Evolutionary conservation across 2,888 invertebrate species (phyloP), one percentile per base, ranked within the genome.

Genomic region (Nomada goodeniana): DNA sequence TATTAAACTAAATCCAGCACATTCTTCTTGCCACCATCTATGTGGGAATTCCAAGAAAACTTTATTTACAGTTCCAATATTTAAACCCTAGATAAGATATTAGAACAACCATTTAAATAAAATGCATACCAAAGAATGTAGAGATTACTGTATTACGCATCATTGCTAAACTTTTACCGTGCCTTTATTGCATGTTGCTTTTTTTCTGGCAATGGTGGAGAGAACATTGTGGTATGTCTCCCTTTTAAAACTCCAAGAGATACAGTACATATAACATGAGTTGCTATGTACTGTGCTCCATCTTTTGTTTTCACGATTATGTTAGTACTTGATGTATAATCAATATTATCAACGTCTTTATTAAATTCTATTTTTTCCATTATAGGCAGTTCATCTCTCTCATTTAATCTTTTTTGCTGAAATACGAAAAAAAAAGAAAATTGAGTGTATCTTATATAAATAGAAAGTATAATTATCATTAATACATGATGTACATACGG

Each of bases 241-340:
- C 96, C 95, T 90, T 97, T 96, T 71, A 97, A 92, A 67, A 96
- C 96, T 2, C 96, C 97, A 7, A 97, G 91, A 2, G 97, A 96
- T 0, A 96, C 93, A 0, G 97, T 97, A 18, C 96, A 94, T 80
- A 97, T 95, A 5, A 96, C 95, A 89, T 96, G 96, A 84, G 96
- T 95, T 9, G 96, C 95, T 0, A 92, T 91, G 81, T 94, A 96
- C 55, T 94, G 83, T 59, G 94, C 94, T 0, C 95, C 95, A 86
- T 96, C 96, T 69, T 91, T 94, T 80, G 96, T 96, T 53, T 91
- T 94, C 0, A 96, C 94, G 59, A 94, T 94, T 0, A 96, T 95
- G 13, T 95, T 88, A 0, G 94, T 93, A 68, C 93, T 93, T 44
- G 88, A 92, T 63, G 92, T 93, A 94, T 95, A 95, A 86, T 94